Conservation (phyloP, 2,888 invertebrate genomes). For the Stramonita haemastoma region DNA sequence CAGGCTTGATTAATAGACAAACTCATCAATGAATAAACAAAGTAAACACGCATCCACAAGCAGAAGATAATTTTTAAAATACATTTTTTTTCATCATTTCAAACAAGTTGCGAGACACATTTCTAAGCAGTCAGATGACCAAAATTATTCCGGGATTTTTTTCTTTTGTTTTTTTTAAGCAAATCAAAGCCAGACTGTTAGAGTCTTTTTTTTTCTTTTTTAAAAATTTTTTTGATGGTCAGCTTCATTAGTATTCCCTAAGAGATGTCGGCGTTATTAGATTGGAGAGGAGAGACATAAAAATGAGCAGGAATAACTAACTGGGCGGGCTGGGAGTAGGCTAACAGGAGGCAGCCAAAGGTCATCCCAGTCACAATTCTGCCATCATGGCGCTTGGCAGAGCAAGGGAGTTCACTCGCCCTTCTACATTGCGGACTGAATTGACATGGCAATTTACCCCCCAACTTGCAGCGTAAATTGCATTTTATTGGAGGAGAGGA, state of each 20-base stretch:
- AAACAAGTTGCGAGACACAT: too few relatives aligned
- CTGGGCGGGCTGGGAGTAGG: too few relatives aligned
- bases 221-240: not conserved
- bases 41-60: too few relatives aligned
- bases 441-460: conserved; percentile 1
- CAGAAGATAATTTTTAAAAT: too few relatives aligned
- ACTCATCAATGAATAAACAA: too few relatives aligned
- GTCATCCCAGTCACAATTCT: not conserved
- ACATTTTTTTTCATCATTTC: too few relatives aligned
- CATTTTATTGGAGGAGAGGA: not conserved
- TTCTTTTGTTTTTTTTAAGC: not conserved
- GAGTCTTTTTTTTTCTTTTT: not conserved
- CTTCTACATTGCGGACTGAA: not conserved
- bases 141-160: too few relatives aligned
- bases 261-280: not conserved
- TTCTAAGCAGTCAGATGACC: too few relatives aligned
- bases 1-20: too few relatives aligned
- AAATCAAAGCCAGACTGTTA: not conserved
- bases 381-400: not conserved
- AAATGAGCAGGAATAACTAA: not conserved
- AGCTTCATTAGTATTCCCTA: not conserved
- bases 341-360: not conserved
- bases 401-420: not conserved
- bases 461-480: conserved; percentile 17
- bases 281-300: not conserved